Evolutionary conservation across 2,113 vertebrate genomes (phyloP).

Genomic region (Chlamydotis undulata): DNA sequence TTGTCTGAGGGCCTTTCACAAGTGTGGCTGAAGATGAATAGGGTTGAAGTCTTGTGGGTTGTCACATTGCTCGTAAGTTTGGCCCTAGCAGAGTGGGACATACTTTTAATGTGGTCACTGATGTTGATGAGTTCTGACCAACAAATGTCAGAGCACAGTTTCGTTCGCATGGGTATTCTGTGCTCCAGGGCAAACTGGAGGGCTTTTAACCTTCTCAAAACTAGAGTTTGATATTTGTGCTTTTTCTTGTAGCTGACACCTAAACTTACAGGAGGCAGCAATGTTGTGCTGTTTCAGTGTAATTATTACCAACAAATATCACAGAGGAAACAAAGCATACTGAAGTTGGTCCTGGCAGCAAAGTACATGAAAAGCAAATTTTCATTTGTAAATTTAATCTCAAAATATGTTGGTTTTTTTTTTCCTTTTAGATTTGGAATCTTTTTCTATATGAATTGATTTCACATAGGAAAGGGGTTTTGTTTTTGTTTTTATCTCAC

Average conservation of each 20-base stretch:
- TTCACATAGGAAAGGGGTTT: not conserved
- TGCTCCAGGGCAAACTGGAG: not conserved
- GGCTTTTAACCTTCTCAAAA: not conserved
- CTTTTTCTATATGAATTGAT: not conserved
- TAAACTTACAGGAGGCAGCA: not conserved
- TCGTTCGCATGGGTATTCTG: not conserved
- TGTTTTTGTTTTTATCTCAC: not conserved
- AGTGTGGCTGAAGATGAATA: not conserved
- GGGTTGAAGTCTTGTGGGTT: not conserved
- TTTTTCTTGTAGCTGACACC: not conserved
- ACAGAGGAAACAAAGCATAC: not conserved
- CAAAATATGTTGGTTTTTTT: not conserved
- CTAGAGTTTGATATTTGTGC: not conserved
- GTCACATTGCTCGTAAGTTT: not conserved
- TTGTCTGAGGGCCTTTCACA: slow-evolving; percentile 13
- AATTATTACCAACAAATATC: not conserved
- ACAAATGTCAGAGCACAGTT: not conserved
- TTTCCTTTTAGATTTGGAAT: not conserved
- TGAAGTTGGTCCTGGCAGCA: not conserved
- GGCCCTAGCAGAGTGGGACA: not conserved
- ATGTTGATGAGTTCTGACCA: not conserved
- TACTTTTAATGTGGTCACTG: not conserved
- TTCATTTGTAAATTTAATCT: not conserved
- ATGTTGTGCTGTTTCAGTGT: not conserved
- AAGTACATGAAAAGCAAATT: not conserved